phyloP scores from a whole-genome alignment of 2,113 vertebrate species.

The Chunga burmeisteri region DNA sequence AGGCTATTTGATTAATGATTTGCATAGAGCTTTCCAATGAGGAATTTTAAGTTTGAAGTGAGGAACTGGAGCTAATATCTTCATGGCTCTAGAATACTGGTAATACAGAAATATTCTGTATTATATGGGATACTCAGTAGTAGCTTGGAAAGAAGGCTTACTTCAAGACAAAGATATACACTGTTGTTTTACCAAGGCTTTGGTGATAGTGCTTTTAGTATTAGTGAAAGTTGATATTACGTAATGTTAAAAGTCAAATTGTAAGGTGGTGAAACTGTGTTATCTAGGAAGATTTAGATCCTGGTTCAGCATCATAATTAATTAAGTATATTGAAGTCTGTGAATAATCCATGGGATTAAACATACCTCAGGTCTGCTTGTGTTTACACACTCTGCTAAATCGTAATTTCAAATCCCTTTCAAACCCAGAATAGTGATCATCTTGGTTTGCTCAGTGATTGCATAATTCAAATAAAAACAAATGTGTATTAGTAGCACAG shows the following conservation, averaged over 20 bases:
- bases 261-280: background rate
- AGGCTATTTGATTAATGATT: background rate
- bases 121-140: background rate
- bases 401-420: background rate
- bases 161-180: fast-evolving
- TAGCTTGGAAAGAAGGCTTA: background rate
- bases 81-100: background rate
- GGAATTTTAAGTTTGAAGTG: background rate
- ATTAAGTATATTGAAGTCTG: background rate
- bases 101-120: background rate
- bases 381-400: background rate
- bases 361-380: background rate
- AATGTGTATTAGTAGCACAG: background rate
- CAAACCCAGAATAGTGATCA: background rate
- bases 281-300: background rate
- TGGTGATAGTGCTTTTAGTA: background rate
- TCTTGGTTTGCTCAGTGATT: background rate
- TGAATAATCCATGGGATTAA: background rate
- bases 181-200: background rate
- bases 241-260: background rate
- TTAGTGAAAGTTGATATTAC: background rate
- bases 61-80: background rate
- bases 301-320: background rate
- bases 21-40: background rate
- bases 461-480: background rate